Base-by-base conservation (phyloP, 2,113 vertebrate species). In the Marmota flaviventris region DNA sequence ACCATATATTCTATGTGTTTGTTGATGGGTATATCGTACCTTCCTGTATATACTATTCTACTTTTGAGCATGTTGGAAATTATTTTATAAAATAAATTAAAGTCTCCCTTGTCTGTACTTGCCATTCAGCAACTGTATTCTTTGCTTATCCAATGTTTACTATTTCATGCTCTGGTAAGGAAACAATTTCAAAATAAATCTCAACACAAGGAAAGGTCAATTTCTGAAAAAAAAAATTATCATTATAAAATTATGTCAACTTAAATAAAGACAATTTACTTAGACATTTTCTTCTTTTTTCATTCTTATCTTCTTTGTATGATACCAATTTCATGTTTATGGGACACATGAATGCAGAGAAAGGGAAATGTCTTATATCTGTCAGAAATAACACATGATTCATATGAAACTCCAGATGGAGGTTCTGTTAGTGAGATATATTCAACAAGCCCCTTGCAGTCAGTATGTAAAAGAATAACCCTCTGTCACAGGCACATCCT, bases 161-260 rank as follows among this genome's bases (percentile, higher is more conserved):
- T 51, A 56, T 45, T 89, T 85, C 77, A 82, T 83, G 25, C 5
- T 73, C 22, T 75, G 2, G 65, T 69, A 9, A 70, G 56, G 24
- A 89, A 89, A 72, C 13, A 34, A 76, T 24, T 85, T 92, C 72
- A 2, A 94, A 92, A 96, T 76, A 91, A 96, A 32, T 56, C 20
- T 48, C 9, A 53, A 81, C 22, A 89, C 8, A 84, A 56, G n/a
- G 12, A 48, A 70, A 53, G 29, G 27, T 56, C 75, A 95, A 65
- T 70, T 95, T 92, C 51, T 70, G n/a, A 45, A 45, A 86, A 82
- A 45, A 45, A n/a, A 67, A 72, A 82, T 84, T 37, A 73, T 18
- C 14, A 63, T 7, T 12, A 4, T 37, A 72, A 83, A 24, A 87
- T 27, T 58, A 79, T 3, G 13, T 32, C 48, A 92, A 51, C 70